Percentiles rank a stretch among this genome's conserved stretches.
phyloP scores from a whole-genome alignment of 2,797 vertebrate species.

The Anabas testudineus region DNA sequence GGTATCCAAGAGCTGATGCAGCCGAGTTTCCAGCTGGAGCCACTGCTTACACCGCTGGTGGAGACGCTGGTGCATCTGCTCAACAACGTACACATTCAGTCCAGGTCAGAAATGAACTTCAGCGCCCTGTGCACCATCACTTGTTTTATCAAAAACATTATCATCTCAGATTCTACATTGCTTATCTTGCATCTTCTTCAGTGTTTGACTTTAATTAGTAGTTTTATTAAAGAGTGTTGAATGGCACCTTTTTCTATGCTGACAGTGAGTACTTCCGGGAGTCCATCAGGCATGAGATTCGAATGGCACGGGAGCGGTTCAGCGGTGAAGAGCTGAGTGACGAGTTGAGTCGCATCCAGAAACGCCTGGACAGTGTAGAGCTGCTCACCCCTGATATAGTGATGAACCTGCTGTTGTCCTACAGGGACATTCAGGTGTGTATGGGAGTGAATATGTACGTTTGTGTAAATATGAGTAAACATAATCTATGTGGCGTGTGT shows the following conservation, averaged over 20 bases:
- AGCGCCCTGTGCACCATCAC: neutral
- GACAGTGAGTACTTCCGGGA: slow-evolving; percentile 91
- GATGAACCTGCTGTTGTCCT: slow-evolving; percentile 92
- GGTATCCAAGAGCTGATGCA: slow-evolving; percentile 88
- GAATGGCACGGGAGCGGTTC: slow-evolving; percentile 88
- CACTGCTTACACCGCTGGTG: slow-evolving; percentile 86
- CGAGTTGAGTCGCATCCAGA: slow-evolving; percentile 89
- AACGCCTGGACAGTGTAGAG: slow-evolving; percentile 91
- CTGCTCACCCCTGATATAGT: slow-evolving; percentile 92
- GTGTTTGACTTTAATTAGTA: neutral
- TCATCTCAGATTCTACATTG: slow-evolving; percentile 14
- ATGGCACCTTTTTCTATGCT: neutral
- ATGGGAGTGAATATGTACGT: too few relatives aligned
- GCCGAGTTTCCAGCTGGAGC: slow-evolving; percentile 85
- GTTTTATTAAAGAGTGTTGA: neutral
- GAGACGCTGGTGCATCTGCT: slow-evolving; percentile 85
- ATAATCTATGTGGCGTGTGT: neutral
- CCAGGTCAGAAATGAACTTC: slow-evolving; percentile 82
- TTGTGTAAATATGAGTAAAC: neutral
- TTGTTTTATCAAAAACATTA: slow-evolving; percentile 9
- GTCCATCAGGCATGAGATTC: slow-evolving; percentile 89
- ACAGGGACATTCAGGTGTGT: slow-evolving; percentile 90
- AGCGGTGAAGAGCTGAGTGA: slow-evolving; percentile 85
- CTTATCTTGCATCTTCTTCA: neutral
- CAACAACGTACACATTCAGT: slow-evolving; percentile 86